Evolutionary conservation across 2,113 vertebrate genomes (phyloP).

Genomic region (Oreochromis aureus): DNA sequence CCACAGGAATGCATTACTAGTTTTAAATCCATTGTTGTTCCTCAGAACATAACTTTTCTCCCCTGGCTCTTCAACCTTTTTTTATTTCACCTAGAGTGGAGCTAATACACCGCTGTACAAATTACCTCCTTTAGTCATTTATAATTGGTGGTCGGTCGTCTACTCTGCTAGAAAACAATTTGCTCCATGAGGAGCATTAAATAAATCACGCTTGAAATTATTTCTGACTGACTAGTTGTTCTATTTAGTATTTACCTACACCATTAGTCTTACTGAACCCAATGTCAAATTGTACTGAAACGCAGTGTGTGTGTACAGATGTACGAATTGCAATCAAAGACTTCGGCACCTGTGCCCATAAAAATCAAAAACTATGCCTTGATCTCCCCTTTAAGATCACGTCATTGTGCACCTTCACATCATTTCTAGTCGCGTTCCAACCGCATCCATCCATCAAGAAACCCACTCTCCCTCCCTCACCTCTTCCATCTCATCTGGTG

Average conservation of each 20-base stretch:
- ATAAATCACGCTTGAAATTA: background rate
- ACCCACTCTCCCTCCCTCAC: background rate
- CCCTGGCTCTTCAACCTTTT: background rate
- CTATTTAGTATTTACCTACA: background rate
- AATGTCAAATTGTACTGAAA: background rate
- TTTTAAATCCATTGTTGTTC: background rate
- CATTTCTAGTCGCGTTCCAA: background rate
- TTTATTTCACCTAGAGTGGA: background rate
- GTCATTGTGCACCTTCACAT: background rate
- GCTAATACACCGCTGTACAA: background rate
- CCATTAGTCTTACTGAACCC: background rate
- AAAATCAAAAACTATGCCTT: background rate
- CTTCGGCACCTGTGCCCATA: background rate
- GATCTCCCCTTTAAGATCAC: background rate
- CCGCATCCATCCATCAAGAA: background rate
- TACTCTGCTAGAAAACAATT: background rate
- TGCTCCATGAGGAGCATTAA: background rate
- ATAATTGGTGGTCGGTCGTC: background rate
- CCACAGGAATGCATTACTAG: background rate
- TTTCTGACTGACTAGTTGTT: background rate
- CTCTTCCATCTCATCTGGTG: background rate
- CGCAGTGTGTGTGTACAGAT: background rate
- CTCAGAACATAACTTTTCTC: background rate
- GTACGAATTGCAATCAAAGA: background rate
- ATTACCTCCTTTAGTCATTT: background rate